Base-by-base conservation (phyloP, 2,888 invertebrate species). In the Orthonevra nobilis region DNA sequence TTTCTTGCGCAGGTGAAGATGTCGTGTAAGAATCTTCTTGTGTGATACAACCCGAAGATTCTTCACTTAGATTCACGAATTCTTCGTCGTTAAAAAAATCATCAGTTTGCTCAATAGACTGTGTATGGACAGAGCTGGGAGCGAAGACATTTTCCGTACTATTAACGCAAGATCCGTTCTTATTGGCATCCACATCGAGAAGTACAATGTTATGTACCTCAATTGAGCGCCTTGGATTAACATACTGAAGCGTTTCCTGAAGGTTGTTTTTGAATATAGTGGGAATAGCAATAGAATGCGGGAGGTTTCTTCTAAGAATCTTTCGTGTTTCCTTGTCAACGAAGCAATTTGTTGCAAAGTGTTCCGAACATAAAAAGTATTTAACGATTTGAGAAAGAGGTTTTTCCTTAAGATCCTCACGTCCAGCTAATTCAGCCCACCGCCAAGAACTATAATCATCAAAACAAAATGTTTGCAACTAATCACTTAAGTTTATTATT, bases 211-310 rank as follows among this genome's bases (percentile, higher is more conserved):
- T 79, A 9, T 79, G 79, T 3, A 79, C 61, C 9, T 79, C 79
- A 0, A 73, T 73, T 5, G 72, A 38, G n/a, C 50, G 54, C 9
- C 19, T 48, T 4, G 73, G 79, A 38, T 79, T 79, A 0, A 40
- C 40, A 14, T 66, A 38, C 32, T 79, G 79, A 34, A 79, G 48
- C 0, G 73, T 73, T 15, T 79, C 79, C 4, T 79, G 79, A 6
- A 79, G 56, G 56, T 79, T 79, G 32, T 79, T 79, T 60, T 68
- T 66, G n/a, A 79, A 79, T 28, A 79, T 68, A n/a, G 79, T 36
- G 1, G 79, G 79, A 15, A 79, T 6, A 0, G 79, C 73, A n/a
- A 79, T 79, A 0, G 60, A 73, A 5, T 63, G 48, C 0, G 79
- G 79, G 1, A 79, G 73, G 7, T 79, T 61, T 38, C 79, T 34